Evolutionary conservation across 2,797 vertebrate genomes (phyloP).

Genomic region (Triplophysa yarkandensis): DNA sequence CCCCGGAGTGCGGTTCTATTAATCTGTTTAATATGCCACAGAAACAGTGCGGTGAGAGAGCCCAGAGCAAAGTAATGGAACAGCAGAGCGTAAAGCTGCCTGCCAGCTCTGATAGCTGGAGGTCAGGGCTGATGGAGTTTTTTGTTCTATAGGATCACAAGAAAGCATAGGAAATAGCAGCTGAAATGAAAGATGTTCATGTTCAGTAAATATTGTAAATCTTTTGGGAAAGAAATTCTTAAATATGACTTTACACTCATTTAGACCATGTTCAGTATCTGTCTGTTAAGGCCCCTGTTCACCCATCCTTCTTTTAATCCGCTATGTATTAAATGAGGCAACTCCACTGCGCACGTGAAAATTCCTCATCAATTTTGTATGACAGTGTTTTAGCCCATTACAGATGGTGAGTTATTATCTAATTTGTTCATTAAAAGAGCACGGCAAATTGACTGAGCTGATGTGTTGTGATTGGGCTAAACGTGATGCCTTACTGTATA

Average conservation of each 20-base stretch:
- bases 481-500: slow-evolving; percentile 22
- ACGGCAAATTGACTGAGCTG: slow-evolving; percentile 52
- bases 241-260: background rate
- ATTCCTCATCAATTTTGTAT: slow-evolving; percentile 51
- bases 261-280: background rate
- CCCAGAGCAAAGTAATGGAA: slow-evolving; percentile 62
- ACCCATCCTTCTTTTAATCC: background rate
- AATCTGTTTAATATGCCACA: slow-evolving; percentile 75
- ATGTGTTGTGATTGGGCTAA: slow-evolving; percentile 38
- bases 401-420: slow-evolving; percentile 56
- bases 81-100: slow-evolving; percentile 49
- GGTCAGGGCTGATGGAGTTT: slow-evolving; percentile 22
- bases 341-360: slow-evolving; percentile 50
- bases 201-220: background rate
- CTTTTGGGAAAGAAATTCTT: background rate
- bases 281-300: background rate
- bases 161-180: background rate
- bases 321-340: slow-evolving; percentile 52
- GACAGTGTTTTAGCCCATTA: slow-evolving; percentile 58
- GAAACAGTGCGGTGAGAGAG: slow-evolving; percentile 59
- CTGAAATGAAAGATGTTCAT: background rate
- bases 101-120: slow-evolving; percentile 51
- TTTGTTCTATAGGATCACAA: background rate
- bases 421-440: slow-evolving; percentile 55
- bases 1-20: slow-evolving; percentile 66